Evolutionary conservation across 2,113 vertebrate species (phyloP), one percentile per base, ranked within the genome.

Genomic region (Synchiropus splendidus): DNA sequence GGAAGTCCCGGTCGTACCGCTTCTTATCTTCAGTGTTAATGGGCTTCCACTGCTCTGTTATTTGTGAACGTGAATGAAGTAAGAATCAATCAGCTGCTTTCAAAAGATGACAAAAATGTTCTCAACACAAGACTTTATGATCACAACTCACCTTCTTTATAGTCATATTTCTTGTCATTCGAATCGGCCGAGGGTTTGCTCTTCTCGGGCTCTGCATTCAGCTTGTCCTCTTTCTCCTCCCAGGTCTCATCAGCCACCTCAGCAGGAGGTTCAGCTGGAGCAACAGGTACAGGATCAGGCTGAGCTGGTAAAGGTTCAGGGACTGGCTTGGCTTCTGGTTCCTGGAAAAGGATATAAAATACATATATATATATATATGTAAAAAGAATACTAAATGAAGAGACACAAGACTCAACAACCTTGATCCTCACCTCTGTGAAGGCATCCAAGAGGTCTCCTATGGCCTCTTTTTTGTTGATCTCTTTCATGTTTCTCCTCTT

Each of bases 141-240:
- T 27, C 21, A 27, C 21, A 45, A 49, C 34, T 0, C 74, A 98
- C 94, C 93, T 85, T 88, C 88, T 80, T 96, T 97, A 67, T 92
- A 96, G 47, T 91, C 84, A 21, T 95, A 93, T 61, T 95, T 97
- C 76, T 87, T 87, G 33, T 90, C 89, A 0, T 77, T 65, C 21
- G 74, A 31, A 53, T 84, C 70, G 37, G 66, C 18, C 34, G 55
- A 70, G 10, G 46, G 18, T 13, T 75, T 84, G 2, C 88, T 63
- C 51, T 85, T 80, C 39, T 88, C 84, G 36, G 89, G 86, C 60
- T 91, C 89, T 0, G 86, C 72, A 18, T 88, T 89, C 43, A 90
- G 79, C 68, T 95, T 96, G 70, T 96, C 93, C 45, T 98, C 92
- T 54, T 92, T 92, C 27, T 95, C 89, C 46, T 96, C 93, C 92